These are phyloP conservation scores for Lasioglossum leucozonium DNA, from an alignment of 2,888 invertebrate genomes.

Conservation along the genomic window DNA sequence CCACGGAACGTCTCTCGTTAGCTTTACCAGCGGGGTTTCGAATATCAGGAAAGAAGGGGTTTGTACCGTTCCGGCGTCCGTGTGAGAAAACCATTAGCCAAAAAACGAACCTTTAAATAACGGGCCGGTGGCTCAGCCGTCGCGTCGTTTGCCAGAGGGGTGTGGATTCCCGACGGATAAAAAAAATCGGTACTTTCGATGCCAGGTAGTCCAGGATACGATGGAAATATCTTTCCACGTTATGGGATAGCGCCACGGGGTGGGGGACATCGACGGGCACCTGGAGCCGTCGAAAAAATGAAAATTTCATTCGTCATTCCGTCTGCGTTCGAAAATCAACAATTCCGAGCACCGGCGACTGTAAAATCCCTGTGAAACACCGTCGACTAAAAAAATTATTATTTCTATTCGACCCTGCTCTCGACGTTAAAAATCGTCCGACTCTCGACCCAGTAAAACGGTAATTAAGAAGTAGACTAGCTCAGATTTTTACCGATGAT, in stretches of 20 bases:
- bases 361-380: neutral
- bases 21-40: constrained; percentile 57
- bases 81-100: constrained; percentile 82
- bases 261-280: constrained; percentile 61
- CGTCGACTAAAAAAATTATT: neutral
- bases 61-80: constrained; percentile 72
- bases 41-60: constrained; percentile 74
- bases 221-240: constrained; percentile 77
- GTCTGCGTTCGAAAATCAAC: neutral
- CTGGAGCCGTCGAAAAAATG: constrained; percentile 63
- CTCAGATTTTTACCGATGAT: neutral
- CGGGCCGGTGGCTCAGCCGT: constrained; percentile 72
- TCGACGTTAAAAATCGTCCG: too few species aligned
- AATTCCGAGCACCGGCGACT: accelerated
- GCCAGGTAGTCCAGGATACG: constrained; percentile 75
- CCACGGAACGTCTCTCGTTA: constrained; percentile 35
- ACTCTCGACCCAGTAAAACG: too few species aligned
- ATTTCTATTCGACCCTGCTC: neutral
- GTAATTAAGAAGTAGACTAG: too few species aligned
- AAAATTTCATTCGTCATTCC: neutral
- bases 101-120: constrained; percentile 80
- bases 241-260: constrained; percentile 52
- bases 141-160: constrained; percentile 69
- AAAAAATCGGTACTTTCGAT: constrained; percentile 75
- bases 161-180: constrained; percentile 69